Evolutionary conservation across 35 echinoderm and acorn worm species (phyloP).

Genomic region (Lytechinus pictus): DNA sequence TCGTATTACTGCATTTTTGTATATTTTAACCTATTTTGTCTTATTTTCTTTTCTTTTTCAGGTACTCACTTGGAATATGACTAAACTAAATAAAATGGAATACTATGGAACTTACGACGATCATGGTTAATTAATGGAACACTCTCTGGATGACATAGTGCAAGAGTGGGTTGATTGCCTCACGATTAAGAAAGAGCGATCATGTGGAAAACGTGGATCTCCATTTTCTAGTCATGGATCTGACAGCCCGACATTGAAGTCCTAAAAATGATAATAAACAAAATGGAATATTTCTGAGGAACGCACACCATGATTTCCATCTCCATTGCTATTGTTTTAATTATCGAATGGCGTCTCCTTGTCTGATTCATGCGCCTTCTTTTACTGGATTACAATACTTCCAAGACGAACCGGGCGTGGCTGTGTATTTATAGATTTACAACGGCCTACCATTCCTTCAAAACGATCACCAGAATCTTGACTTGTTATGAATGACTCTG

Average conservation of each 20-base stretch:
- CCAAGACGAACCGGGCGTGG: neutral
- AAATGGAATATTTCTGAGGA: neutral
- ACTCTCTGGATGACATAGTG: neutral
- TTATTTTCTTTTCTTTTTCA: neutral
- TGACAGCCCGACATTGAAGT: neutral
- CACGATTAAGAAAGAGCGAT: neutral
- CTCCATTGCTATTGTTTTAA: neutral
- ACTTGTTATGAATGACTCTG: neutral
- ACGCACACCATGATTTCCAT: neutral
- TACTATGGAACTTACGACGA: constrained; percentile 49
- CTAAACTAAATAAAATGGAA: constrained; percentile 17
- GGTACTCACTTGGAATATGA: constrained; percentile 24
- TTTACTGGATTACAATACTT: neutral
- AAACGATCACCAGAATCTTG: neutral
- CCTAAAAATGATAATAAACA: neutral
- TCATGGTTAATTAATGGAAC: neutral
- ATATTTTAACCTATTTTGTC: too few species aligned
- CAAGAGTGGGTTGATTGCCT: neutral
- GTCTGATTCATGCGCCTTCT: neutral
- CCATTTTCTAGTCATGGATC: neutral
- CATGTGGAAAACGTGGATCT: neutral
- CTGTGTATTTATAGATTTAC: neutral
- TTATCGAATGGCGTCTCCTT: neutral
- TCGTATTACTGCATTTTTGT: neutral
- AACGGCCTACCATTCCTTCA: neutral